Evolutionary conservation across 2,113 vertebrate species (phyloP).

Genomic region (Todiramphus saurophagus): DNA sequence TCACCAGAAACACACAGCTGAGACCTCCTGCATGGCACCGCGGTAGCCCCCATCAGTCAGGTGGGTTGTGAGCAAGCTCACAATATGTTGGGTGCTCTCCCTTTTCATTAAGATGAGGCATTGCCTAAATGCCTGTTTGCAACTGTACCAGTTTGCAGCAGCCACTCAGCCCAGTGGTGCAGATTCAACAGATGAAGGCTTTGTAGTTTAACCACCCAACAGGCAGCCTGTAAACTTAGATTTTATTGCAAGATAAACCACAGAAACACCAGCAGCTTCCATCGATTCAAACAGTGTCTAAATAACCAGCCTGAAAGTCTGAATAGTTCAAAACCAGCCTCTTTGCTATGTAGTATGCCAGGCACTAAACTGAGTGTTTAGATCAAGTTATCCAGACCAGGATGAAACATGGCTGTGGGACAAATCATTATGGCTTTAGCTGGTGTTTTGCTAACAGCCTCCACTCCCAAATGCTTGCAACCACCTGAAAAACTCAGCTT

Average conservation of each 20-base stretch:
- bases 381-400: neutral
- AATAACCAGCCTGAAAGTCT: neutral
- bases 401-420: neutral
- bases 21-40: neutral
- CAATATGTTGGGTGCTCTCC: neutral
- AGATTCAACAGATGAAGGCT: neutral
- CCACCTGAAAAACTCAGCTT: neutral
- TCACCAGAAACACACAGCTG: neutral
- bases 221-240: neutral
- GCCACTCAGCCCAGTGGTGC: neutral
- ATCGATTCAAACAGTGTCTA: neutral
- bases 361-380: neutral
- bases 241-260: neutral
- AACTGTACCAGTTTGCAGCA: neutral
- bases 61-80: neutral
- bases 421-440: neutral
- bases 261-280: accelerated
- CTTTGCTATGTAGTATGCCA: neutral
- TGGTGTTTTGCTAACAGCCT: neutral
- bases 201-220: neutral
- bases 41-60: accelerated
- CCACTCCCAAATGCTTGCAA: neutral
- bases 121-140: neutral
- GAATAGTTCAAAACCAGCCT: neutral
- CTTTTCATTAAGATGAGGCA: neutral